phyloP scores from a whole-genome alignment of 2,113 vertebrate genomes.

The Corydoras maculifer region DNA sequence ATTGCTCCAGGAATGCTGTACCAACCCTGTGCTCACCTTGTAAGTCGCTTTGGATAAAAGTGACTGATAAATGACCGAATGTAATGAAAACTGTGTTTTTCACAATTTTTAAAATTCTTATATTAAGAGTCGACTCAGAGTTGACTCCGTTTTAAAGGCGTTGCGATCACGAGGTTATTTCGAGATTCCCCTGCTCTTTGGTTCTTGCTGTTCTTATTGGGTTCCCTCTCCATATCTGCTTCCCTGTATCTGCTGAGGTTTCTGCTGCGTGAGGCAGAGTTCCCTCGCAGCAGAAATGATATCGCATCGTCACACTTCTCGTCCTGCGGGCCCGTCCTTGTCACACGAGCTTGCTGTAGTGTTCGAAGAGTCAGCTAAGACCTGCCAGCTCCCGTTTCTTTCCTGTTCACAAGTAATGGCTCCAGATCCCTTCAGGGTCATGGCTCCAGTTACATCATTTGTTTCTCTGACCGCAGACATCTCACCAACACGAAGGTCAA shows the following conservation, averaged over 20 bases:
- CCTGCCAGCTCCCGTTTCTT: slow-evolving; percentile 62
- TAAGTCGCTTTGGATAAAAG: no score
- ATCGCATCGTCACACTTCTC: slow-evolving; percentile 21
- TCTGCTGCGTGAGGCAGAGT: slow-evolving; percentile 14
- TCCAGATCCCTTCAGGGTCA: slow-evolving; percentile 52
- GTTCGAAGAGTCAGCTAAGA: slow-evolving; percentile 50
- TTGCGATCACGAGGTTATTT: not conserved
- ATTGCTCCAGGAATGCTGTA: no score
- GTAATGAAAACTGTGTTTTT: no score
- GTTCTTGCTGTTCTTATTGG: slow-evolving; percentile 11
- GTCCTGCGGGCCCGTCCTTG: slow-evolving; percentile 35
- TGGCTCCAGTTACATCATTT: slow-evolving; percentile 51
- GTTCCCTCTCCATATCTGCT: slow-evolving; percentile 1
- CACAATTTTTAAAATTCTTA: no score
- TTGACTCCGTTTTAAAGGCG: not conserved
- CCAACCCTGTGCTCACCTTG: no score
- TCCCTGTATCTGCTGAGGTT: slow-evolving; percentile 13
- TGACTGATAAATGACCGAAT: no score
- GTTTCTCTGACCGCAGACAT: slow-evolving; percentile 51
- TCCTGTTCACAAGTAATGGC: slow-evolving; percentile 55
- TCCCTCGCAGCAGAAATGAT: slow-evolving; percentile 27
- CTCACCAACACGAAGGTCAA: not conserved
- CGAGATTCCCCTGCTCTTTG: not conserved
- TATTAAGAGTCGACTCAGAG: not conserved
- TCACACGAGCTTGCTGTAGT: slow-evolving; percentile 51